Percentiles rank a stretch among this genome's conserved stretches.
Evolutionary conservation across 2,797 vertebrate species (phyloP).

Genomic region (Buceros bicornis): DNA sequence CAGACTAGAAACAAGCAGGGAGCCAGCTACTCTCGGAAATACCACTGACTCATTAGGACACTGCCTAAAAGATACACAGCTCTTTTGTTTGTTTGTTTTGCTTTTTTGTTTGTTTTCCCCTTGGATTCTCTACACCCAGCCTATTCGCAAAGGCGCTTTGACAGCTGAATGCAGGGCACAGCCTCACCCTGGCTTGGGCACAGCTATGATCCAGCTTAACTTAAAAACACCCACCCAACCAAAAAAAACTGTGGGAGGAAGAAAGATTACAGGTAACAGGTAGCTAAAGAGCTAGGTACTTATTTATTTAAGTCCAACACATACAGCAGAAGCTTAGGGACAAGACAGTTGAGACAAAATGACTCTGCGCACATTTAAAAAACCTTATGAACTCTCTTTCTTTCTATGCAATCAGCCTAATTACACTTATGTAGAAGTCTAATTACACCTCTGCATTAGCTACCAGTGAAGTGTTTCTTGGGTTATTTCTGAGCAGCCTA

Average conservation of each 20-base stretch:
- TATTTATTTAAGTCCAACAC: neutral
- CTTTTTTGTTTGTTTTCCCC: neutral
- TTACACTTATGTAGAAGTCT: slow-evolving; percentile 91
- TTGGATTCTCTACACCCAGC: no score
- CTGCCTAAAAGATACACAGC: neutral
- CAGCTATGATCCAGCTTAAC: neutral
- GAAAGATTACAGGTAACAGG: neutral
- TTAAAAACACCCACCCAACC: neutral
- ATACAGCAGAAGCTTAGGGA: slow-evolving; percentile 2
- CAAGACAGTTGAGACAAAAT: slow-evolving; percentile 52
- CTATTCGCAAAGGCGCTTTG: no score
- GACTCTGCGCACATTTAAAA: slow-evolving; percentile 79
- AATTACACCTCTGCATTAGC: slow-evolving; percentile 92
- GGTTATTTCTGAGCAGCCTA: slow-evolving; percentile 85
- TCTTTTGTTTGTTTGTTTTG: neutral
- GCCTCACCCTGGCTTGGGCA: neutral
- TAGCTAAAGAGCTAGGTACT: neutral
- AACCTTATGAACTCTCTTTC: slow-evolving; percentile 83
- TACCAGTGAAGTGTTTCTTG: slow-evolving; percentile 89
- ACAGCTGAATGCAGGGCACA: neutral
- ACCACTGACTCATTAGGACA: neutral
- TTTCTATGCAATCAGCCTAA: slow-evolving; percentile 92
- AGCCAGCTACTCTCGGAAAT: neutral
- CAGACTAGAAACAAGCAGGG: neutral
- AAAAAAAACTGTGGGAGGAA: neutral